These are phyloP conservation scores for Romanogobio albipinnatus DNA, from an alignment of 2,113 vertebrate species.

Conservation along the genomic window DNA sequence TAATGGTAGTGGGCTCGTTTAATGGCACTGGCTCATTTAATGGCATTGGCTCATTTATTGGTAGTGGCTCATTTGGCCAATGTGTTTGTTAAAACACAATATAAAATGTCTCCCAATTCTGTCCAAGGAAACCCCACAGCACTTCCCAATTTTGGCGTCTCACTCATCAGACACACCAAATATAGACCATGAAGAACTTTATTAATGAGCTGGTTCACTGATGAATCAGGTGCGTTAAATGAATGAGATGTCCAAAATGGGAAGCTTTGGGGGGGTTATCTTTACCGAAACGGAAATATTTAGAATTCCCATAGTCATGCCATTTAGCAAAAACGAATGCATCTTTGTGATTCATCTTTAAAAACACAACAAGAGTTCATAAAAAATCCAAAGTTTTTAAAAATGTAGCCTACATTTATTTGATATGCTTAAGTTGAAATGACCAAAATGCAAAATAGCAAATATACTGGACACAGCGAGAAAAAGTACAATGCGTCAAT, in stretches of 20 bases:
- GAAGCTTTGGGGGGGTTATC: not conserved
- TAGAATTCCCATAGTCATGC: not conserved
- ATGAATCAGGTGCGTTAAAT: slow-evolving; percentile 4
- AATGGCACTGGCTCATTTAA: not conserved
- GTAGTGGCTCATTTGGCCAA: not conserved
- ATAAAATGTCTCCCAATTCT: not conserved
- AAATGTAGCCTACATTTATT: too few relatives aligned
- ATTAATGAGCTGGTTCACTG: not conserved
- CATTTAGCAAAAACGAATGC: not conserved
- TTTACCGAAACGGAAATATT: not conserved
- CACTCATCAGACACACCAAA: not conserved
- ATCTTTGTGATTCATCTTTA: not conserved
- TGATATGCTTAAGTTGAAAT: not conserved
- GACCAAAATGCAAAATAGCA: not conserved
- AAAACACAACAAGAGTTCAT: too few relatives aligned
- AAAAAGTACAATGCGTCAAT: slow-evolving; percentile 6
- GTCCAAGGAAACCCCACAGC: not conserved
- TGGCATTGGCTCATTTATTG: not conserved
- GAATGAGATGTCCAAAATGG: not conserved
- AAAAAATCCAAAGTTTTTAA: too few relatives aligned
- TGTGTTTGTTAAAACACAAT: not conserved
- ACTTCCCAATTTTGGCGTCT: not conserved
- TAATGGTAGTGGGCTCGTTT: not conserved
- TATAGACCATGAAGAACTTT: not conserved
- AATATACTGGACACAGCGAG: not conserved